A percentile compares a stretch with the other conserved stretches of the same genome.
Evolutionary conservation across 2,888 invertebrate species (phyloP).

Genomic region (Sepiola atlantica): DNA sequence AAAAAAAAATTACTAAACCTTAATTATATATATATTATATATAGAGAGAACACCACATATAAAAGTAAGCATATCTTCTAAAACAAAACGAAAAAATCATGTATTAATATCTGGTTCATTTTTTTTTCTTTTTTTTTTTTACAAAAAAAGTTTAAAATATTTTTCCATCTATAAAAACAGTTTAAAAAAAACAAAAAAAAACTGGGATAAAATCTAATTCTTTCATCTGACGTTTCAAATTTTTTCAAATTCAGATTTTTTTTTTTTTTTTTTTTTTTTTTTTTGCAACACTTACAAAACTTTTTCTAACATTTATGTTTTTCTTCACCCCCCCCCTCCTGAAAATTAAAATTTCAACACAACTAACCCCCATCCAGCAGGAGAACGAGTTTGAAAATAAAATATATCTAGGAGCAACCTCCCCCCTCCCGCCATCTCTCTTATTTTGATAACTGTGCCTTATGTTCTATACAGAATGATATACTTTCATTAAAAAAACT

Average conservation of each 20-base stretch:
- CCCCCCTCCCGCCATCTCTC: not conserved
- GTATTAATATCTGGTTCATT: not conserved
- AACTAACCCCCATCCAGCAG: too few species aligned
- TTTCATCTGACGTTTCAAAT: not conserved
- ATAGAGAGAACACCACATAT: not conserved
- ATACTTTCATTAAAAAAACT: not conserved
- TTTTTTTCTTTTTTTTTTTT: too few species aligned
- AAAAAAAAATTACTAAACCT: not conserved
- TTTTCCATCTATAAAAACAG: not conserved
- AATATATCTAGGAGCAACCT: not conserved
- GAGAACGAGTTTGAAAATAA: too few species aligned
- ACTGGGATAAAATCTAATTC: slow-evolving; percentile 24
- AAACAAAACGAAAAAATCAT: not conserved
- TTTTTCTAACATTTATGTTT: too few species aligned
- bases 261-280: not conserved
- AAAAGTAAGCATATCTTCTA: slow-evolving; percentile 15
- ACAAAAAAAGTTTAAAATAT: not conserved
- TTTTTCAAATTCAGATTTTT: not conserved
- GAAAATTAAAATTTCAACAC: too few species aligned
- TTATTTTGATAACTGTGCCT: not conserved
- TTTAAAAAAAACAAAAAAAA: not conserved
- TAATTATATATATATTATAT: not conserved
- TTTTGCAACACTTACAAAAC: too few species aligned
- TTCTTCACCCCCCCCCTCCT: too few species aligned
- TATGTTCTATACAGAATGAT: not conserved